Conservation (phyloP, 2,888 invertebrate species). For the Troides helena region DNA sequence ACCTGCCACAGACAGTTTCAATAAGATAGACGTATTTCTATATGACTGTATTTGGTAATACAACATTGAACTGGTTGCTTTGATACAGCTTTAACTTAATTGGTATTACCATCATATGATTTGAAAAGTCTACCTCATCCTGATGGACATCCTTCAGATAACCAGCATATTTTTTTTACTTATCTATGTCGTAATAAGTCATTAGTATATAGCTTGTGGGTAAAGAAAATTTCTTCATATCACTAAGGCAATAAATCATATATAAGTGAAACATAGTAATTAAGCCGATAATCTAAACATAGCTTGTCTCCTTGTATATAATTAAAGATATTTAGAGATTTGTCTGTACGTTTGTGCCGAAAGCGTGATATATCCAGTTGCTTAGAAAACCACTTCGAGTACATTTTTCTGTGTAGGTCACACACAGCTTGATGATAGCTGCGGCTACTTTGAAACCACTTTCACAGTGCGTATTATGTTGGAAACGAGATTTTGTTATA, state of each 20-base stretch:
- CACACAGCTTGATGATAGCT: slow-evolving; percentile 19
- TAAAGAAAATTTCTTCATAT: no score
- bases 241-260: not conserved
- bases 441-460: slow-evolving; percentile 24
- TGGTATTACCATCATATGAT: no score
- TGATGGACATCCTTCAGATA: no score
- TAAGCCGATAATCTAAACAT: not conserved
- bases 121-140: no score
- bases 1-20: no score
- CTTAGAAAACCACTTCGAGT: slow-evolving; percentile 21
- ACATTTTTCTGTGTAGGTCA: slow-evolving; percentile 30
- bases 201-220: no score
- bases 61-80: no score
- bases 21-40: no score
- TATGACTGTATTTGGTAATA: no score
- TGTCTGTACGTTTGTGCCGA: slow-evolving; percentile 9
- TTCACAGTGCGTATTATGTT: slow-evolving; percentile 25
- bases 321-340: slow-evolving; percentile 13
- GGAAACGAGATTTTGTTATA: slow-evolving; percentile 28
- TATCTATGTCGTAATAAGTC: no score
- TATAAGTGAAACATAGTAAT: not conserved
- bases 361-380: slow-evolving; percentile 24
- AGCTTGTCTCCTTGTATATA: not conserved
- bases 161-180: no score
- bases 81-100: no score